phyloP scores from a whole-genome alignment of 2,888 invertebrate genomes.

The Ephialtes manifestator region DNA sequence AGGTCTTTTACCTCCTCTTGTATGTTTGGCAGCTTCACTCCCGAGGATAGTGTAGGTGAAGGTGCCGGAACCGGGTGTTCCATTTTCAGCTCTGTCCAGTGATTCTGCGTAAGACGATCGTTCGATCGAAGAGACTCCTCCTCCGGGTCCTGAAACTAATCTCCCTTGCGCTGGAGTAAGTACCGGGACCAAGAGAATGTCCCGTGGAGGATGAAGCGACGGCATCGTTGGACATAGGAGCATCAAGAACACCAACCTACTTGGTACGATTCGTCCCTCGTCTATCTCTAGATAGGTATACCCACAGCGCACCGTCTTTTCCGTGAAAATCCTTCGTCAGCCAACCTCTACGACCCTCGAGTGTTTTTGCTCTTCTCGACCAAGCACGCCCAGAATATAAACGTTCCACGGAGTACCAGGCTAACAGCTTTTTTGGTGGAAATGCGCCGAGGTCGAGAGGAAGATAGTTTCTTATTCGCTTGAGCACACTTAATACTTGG shows the following conservation, averaged over 20 bases:
- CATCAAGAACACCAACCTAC: conserved; percentile 37
- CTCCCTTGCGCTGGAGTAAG: conserved; percentile 58
- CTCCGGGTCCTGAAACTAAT: conserved; percentile 64
- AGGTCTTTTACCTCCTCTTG: conserved; percentile 26
- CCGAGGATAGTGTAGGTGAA: conserved; percentile 16
- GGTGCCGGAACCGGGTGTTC: conserved; percentile 35
- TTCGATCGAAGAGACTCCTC: conserved; percentile 41
- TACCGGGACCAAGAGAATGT: conserved; percentile 57
- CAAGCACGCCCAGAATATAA: conserved; percentile 37
- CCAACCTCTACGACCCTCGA: conserved; percentile 64
- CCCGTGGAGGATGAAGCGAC: conserved; percentile 52
- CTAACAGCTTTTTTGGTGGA: conserved; percentile 51
- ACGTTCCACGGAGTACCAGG: conserved; percentile 48
- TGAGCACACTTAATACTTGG: conserved; percentile 1
- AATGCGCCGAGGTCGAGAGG: conserved; percentile 27
- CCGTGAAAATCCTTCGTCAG: conserved; percentile 70
- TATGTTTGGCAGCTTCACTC: conserved; percentile 21
- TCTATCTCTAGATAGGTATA: conserved; percentile 20
- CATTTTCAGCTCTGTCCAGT: conserved; percentile 47
- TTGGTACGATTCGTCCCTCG: conserved; percentile 47
- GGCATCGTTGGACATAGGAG: conserved; percentile 32
- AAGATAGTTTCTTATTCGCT: conserved; percentile 10
- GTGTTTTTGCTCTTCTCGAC: conserved; percentile 57
- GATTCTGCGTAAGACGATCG: conserved; percentile 51
- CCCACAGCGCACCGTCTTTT: conserved; percentile 66